Evolutionary conservation across 2,888 invertebrate genomes (phyloP).

Genomic region (Dasypolia templi): DNA sequence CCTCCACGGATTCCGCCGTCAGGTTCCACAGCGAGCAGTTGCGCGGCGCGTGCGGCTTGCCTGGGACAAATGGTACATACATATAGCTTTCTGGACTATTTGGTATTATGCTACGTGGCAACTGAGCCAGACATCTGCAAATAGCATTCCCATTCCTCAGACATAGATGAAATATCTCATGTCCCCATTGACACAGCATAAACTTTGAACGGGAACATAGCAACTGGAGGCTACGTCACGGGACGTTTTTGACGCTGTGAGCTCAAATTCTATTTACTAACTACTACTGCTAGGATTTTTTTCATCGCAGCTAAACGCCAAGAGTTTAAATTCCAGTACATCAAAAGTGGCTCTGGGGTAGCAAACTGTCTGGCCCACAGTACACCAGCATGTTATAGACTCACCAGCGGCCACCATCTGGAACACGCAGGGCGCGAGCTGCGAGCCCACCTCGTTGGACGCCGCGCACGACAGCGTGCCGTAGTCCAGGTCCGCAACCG

Average conservation of each 20-base stretch:
- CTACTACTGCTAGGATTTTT: no score
- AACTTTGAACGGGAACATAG: neutral
- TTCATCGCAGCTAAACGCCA: neutral
- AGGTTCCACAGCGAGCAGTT: slow-evolving; percentile 96
- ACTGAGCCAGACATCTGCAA: neutral
- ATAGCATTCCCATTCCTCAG: neutral
- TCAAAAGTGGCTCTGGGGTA: neutral
- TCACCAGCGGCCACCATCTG: slow-evolving; percentile 97
- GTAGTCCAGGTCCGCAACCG: slow-evolving; percentile 94
- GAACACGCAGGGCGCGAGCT: slow-evolving; percentile 95
- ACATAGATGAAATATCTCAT: neutral
- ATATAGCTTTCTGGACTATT: neutral
- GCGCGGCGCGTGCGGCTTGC: slow-evolving; percentile 95
- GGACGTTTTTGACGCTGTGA: neutral
- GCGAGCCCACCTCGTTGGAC: slow-evolving; percentile 95
- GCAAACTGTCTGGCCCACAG: neutral
- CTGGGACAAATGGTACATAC: slow-evolving; percentile 85
- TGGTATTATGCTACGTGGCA: no score
- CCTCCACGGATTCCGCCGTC: slow-evolving; percentile 95
- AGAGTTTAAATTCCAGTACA: neutral
- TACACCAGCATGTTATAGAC: slow-evolving; percentile 61
- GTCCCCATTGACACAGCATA: neutral
- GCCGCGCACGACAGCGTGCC: slow-evolving; percentile 97
- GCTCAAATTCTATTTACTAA: neutral
- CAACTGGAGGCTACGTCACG: no score